Percentiles rank a stretch among this genome's conserved stretches.
These are phyloP conservation scores for Coilia nasus DNA, from an alignment of 2,797 vertebrate genomes.

Conservation along the genomic window DNA sequence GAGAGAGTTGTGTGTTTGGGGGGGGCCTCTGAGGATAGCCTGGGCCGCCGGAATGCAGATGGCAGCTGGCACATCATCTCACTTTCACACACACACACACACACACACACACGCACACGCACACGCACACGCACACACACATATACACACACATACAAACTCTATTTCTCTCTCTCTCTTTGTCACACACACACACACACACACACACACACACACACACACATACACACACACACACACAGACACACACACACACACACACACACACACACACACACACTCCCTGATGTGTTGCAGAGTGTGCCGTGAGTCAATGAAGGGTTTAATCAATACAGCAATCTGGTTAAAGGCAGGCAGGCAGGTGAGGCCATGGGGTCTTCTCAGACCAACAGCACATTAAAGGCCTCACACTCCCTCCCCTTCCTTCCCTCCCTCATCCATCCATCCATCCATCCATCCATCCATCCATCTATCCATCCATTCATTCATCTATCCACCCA, in stretches of 20 bases:
- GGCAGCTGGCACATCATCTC: conserved; percentile 97
- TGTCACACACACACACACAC: conserved; percentile 44
- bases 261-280: conserved; percentile 34
- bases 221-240: conserved; percentile 50
- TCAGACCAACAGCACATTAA: conserved; percentile 82
- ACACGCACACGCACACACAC: conserved; percentile 62
- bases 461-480: no score
- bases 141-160: conserved; percentile 65
- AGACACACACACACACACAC: conserved; percentile 49
- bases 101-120: conserved; percentile 34
- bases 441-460: no score
- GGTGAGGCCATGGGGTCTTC: conserved; percentile 70
- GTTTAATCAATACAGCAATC: conserved; percentile 99
- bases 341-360: conserved; percentile 87
- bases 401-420: conserved; percentile 57
- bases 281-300: conserved; percentile 58
- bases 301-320: conserved; percentile 89
- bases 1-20: no score
- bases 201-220: conserved; percentile 30
- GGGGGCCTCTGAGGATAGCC: conserved; percentile 86
- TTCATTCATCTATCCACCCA: no score
- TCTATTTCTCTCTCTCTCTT: no score
- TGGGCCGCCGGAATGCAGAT: conserved; percentile 93
- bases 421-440: background rate
- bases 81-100: conserved; percentile 63